Conservation (phyloP, 2,888 invertebrate genomes). For the Capitulum mitella region DNA sequence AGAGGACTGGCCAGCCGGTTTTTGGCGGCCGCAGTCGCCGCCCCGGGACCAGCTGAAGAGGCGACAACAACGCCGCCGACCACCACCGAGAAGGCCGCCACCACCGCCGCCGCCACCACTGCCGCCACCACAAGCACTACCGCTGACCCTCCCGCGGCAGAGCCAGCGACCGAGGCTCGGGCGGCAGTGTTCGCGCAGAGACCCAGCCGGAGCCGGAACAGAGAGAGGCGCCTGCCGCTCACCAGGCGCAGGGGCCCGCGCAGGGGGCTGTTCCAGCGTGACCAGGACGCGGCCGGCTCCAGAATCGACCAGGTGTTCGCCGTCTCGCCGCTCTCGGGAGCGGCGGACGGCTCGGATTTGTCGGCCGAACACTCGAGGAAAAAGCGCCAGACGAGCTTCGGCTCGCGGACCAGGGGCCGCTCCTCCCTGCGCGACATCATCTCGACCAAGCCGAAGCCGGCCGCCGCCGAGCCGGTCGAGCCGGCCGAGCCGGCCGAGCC, state of each 20-base stretch:
- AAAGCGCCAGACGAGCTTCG: not conserved
- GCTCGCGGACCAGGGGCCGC: not conserved
- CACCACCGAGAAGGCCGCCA: not conserved
- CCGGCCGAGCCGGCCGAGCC: not conserved
- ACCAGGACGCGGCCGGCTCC: not conserved
- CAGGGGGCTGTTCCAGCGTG: not conserved
- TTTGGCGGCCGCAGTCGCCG: not conserved
- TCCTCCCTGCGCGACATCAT: not conserved
- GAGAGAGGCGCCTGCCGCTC: not conserved
- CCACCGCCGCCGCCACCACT: not conserved
- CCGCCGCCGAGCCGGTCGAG: not conserved
- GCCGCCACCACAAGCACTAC: not conserved
- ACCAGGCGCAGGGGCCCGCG: not conserved
- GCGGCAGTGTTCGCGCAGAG: not conserved
- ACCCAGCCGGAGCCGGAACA: not conserved
- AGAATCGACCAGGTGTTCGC: not conserved
- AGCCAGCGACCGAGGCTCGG: not conserved
- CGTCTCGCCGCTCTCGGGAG: no score
- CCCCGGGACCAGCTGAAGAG: not conserved
- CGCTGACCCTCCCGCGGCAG: not conserved
- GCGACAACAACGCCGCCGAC: not conserved
- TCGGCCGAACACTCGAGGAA: not conserved
- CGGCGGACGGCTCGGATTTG: no score
- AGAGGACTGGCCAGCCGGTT: not conserved
- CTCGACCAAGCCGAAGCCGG: not conserved